phyloP scores from a whole-genome alignment of 2,113 vertebrate genomes.

The Dromaius novaehollandiae region DNA sequence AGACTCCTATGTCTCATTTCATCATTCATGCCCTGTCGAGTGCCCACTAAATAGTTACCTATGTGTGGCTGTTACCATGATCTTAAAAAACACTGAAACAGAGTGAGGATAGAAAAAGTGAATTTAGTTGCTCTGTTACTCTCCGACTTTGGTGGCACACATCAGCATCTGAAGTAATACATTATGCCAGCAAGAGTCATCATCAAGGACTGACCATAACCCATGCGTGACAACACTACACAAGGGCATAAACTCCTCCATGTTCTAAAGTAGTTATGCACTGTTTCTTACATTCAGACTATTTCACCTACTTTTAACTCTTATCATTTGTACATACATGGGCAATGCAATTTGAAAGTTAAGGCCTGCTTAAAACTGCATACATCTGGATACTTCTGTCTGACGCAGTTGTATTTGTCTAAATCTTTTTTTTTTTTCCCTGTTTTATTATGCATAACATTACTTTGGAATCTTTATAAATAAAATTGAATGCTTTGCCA shows the following conservation, averaged over 20 bases:
- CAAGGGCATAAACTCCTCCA: background rate
- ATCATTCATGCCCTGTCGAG: background rate
- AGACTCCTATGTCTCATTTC: conserved; percentile 3
- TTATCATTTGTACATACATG: background rate
- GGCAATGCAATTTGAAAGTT: background rate
- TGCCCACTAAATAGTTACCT: background rate
- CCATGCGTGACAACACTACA: background rate
- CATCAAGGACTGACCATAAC: background rate
- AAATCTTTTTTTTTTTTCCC: background rate
- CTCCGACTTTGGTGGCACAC: background rate
- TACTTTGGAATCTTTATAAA: background rate
- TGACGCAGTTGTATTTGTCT: background rate
- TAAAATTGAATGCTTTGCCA: background rate
- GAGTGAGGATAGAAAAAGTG: background rate
- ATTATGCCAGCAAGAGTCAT: background rate
- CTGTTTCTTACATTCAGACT: background rate
- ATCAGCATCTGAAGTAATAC: background rate
- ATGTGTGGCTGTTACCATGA: background rate
- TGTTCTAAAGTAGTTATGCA: background rate
- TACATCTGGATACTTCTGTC: background rate
- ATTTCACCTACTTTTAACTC: background rate
- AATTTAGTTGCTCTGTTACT: background rate
- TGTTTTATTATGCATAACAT: background rate
- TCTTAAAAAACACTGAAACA: background rate
- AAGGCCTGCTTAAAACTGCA: background rate